A percentile compares a stretch with the other conserved stretches of the same genome.
Evolutionary conservation across 1,140 invertebrate genomes (phyloP).

Genomic region (Monomorium pharaonis): DNA sequence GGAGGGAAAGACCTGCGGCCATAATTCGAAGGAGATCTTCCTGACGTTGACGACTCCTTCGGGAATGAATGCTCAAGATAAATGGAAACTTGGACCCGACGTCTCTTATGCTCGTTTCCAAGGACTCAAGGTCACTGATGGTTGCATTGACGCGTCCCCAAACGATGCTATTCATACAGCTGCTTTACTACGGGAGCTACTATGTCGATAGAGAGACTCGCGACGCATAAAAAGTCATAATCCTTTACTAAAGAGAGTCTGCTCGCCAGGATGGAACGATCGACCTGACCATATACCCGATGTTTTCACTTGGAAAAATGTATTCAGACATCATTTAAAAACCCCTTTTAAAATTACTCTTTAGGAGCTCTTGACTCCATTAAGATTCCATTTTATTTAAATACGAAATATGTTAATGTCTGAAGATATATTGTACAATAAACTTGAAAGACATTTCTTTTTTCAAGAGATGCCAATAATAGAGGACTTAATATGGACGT

Average conservation of each 20-base stretch:
- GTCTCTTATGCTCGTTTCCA: slow-evolving; percentile 3
- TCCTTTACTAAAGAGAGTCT: slow-evolving; percentile 28
- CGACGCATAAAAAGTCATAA: slow-evolving; percentile 60
- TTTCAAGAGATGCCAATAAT: neutral
- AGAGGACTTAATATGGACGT: neutral
- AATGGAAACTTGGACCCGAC: slow-evolving; percentile 62
- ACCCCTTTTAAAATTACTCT: neutral
- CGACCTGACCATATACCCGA: neutral
- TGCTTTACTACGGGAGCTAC: neutral
- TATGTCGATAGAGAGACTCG: slow-evolving; percentile 54
- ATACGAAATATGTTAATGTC: slow-evolving; percentile 10
- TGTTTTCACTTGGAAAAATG: slow-evolving; percentile 9
- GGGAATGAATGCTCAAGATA: slow-evolving; percentile 67
- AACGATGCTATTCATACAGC: slow-evolving; percentile 30
- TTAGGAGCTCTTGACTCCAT: neutral
- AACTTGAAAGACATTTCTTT: neutral
- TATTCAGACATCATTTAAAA: slow-evolving; percentile 2
- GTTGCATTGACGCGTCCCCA: neutral
- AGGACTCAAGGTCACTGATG: neutral
- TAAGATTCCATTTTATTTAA: neutral
- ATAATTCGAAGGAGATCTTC: slow-evolving; percentile 72
- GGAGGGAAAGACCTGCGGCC: slow-evolving; percentile 24
- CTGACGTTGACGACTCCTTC: slow-evolving; percentile 68
- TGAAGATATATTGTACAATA: neutral
- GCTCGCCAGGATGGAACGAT: slow-evolving; percentile 15